These are phyloP conservation scores for Homalodisca vitripennis DNA, from an alignment of 1,140 invertebrate genomes.

Conservation along the genomic window DNA sequence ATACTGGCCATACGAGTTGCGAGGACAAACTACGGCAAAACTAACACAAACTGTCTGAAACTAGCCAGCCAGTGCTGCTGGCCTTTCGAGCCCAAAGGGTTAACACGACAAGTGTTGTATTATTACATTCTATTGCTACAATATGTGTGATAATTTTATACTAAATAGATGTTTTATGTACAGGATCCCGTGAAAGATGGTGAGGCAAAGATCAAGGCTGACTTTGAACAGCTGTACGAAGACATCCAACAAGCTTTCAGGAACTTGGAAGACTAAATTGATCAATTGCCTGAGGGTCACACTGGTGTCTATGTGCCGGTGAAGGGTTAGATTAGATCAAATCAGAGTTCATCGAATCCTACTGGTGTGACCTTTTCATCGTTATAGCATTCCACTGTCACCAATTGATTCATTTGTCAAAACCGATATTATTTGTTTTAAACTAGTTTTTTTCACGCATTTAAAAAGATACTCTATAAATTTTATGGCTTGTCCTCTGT, in stretches of 20 bases:
- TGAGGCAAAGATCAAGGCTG: slow-evolving; percentile 94
- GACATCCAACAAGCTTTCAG: slow-evolving; percentile 96
- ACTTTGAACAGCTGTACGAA: slow-evolving; percentile 94
- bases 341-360: background rate
- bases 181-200: slow-evolving; percentile 98
- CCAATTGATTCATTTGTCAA: background rate
- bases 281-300: background rate
- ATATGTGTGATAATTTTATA: no score
- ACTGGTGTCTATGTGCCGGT: background rate
- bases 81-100: no score
- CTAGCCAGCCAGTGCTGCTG: no score
- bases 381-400: slow-evolving; percentile 24
- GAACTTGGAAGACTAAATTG: slow-evolving; percentile 93
- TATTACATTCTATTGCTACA: no score
- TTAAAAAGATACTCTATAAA: slow-evolving; percentile 21
- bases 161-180: no score
- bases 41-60: no score
- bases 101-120: no score
- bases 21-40: no score
- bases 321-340: background rate
- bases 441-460: slow-evolving; percentile 9
- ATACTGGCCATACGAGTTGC: no score
- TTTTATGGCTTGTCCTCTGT: slow-evolving; percentile 9
- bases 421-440: slow-evolving; percentile 18
- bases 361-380: no score